Conservation (phyloP, 2,797 vertebrate species). For the Philypnodon macrostomus region DNA sequence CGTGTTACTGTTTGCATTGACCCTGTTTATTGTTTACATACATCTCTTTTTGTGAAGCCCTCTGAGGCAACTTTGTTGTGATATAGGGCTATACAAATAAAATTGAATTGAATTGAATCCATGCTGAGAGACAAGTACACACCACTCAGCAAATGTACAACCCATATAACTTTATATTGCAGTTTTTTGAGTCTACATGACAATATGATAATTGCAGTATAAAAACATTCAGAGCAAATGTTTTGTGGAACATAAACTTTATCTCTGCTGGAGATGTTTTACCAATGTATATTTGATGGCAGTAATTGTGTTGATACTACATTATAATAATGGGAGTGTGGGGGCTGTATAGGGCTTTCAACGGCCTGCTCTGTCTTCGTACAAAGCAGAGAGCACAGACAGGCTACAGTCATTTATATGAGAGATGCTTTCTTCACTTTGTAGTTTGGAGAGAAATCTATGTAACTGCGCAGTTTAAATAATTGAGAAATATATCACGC, state of each 20-base stretch:
- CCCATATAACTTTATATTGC: too few species aligned
- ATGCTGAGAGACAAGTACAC: too few species aligned
- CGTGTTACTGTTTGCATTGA: too few species aligned
- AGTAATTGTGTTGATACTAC: conserved; percentile 4
- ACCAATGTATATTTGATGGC: neutral
- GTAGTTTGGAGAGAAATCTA: conserved; percentile 3
- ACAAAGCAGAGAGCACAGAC: neutral
- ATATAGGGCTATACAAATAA: too few species aligned
- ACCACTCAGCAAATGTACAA: too few species aligned
- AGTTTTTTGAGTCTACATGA: neutral
- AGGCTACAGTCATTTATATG: conserved; percentile 1
- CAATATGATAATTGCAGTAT: neutral
- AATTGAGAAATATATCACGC: conserved; percentile 6
- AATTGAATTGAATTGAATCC: too few species aligned
- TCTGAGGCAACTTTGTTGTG: too few species aligned
- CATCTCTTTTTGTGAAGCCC: too few species aligned
- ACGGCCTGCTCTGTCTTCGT: neutral
- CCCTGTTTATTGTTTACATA: too few species aligned
- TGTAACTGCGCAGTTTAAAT: conserved; percentile 1
- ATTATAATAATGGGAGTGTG: conserved; percentile 1
- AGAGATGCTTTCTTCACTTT: conserved; percentile 1
- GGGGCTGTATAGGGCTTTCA: neutral
- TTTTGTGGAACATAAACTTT: neutral
- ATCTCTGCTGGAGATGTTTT: conserved; percentile 2
- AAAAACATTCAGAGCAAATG: neutral